These are phyloP conservation scores for Eptesicus fuscus DNA, from an alignment of 2,113 vertebrate species.

Conservation along the genomic window DNA sequence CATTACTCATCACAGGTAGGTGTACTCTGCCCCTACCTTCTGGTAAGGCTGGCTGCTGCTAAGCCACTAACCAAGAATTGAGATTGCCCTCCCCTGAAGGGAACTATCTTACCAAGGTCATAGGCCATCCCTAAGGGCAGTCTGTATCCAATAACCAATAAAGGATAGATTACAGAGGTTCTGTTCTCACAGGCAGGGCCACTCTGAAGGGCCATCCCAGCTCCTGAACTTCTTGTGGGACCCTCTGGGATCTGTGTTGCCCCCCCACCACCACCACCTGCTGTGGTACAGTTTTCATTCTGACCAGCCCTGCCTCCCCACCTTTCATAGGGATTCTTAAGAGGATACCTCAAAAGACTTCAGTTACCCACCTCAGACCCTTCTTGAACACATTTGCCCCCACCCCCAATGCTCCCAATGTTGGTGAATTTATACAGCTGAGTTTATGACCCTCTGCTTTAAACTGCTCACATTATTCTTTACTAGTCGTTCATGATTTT, in stretches of 20 bases:
- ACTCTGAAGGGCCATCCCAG: neutral
- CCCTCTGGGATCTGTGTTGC: neutral
- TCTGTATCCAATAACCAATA: neutral
- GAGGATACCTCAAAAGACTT: neutral
- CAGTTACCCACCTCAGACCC: neutral
- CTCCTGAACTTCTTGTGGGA: neutral
- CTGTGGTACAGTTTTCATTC: neutral
- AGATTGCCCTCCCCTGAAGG: neutral
- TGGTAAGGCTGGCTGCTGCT: neutral
- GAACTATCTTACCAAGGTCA: neutral
- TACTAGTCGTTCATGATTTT: neutral
- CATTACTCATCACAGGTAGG: neutral
- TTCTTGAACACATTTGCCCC: neutral
- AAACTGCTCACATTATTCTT: neutral
- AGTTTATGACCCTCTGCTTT: neutral
- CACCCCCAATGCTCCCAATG: accelerated
- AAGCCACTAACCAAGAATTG: neutral
- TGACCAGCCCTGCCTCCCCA: neutral
- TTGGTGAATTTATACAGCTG: neutral
- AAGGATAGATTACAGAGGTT: neutral
- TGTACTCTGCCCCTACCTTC: neutral
- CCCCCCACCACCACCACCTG: accelerated
- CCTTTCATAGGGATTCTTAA: neutral
- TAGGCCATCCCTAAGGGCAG: neutral
- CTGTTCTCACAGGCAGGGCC: neutral